Conservation (phyloP, 2,113 vertebrate species). For the Chamaea fasciata region DNA sequence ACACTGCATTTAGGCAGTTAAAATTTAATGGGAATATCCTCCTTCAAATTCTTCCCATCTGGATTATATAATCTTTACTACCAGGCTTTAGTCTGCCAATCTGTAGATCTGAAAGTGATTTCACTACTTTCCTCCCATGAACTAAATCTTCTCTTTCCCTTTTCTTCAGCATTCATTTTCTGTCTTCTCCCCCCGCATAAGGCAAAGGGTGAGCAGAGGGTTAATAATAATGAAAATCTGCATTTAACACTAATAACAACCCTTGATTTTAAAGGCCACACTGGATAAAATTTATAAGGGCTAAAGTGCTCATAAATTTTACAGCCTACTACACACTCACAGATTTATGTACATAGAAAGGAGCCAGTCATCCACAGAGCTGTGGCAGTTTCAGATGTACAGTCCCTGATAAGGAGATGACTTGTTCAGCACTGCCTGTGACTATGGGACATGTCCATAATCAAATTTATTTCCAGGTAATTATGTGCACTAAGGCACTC, state of each 20-base stretch:
- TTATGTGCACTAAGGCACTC: background rate
- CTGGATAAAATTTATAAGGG: constrained; percentile 57
- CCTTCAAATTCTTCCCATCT: background rate
- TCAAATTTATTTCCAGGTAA: constrained; percentile 8
- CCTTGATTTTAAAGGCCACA: constrained; percentile 55
- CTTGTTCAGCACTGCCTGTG: constrained; percentile 12
- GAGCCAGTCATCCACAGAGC: background rate
- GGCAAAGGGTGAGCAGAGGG: background rate
- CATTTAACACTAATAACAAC: constrained; percentile 33
- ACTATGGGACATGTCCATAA: background rate
- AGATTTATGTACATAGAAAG: constrained; percentile 54
- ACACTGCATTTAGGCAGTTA: background rate
- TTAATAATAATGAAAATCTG: constrained; percentile 24
- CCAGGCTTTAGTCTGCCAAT: background rate
- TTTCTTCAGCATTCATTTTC: background rate
- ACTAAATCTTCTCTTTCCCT: background rate
- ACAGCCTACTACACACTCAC: constrained; percentile 20
- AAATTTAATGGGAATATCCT: background rate
- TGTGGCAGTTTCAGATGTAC: background rate
- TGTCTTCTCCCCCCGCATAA: accelerated
- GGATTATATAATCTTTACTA: constrained; percentile 3
- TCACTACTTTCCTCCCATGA: background rate
- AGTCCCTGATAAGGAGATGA: background rate
- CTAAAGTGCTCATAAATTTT: constrained; percentile 58
- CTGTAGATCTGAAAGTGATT: background rate